A percentile compares a stretch with the other conserved stretches of the same genome.
These are phyloP conservation scores for Rhyacichthys aspro DNA, from an alignment of 2,797 vertebrate species.

Conservation along the genomic window DNA sequence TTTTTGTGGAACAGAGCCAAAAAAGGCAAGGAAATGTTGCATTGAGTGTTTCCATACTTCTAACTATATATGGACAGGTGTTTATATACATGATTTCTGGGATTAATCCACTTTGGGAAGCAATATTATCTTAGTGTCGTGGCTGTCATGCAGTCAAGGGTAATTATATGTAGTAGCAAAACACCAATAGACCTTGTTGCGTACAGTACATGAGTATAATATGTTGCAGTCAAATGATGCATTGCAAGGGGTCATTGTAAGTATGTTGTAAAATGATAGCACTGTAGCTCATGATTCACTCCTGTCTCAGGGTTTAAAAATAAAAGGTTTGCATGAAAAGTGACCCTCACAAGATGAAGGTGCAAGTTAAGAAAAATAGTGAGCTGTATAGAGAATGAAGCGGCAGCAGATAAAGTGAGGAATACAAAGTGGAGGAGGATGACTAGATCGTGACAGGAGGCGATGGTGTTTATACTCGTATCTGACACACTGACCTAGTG, in stretches of 20 bases:
- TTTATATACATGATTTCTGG: conserved; percentile 7
- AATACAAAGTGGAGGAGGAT: conserved; percentile 24
- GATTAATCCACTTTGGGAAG: neutral
- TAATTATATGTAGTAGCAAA: too few relatives aligned
- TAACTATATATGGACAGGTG: conserved; percentile 1
- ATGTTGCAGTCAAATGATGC: neutral
- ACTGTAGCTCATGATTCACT: neutral
- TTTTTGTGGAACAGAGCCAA: conserved; percentile 3
- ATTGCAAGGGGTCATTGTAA: too few relatives aligned
- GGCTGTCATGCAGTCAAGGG: neutral
- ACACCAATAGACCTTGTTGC: too few relatives aligned
- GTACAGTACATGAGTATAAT: neutral
- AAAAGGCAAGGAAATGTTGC: conserved; percentile 3
- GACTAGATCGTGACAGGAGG: conserved; percentile 27
- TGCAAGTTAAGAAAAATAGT: neutral
- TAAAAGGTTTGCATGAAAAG: neutral
- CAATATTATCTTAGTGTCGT: neutral
- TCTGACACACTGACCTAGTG: conserved; percentile 78
- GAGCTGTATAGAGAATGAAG: neutral
- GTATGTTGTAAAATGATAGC: neutral
- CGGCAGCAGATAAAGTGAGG: neutral
- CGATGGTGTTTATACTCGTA: conserved; percentile 32
- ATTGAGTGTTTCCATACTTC: conserved; percentile 10
- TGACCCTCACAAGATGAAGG: neutral
- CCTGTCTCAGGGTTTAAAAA: neutral